Percentiles rank a stretch among this genome's conserved stretches.
Evolutionary conservation across 2,797 vertebrate species (phyloP).

Genomic region (Channallabes apus): DNA sequence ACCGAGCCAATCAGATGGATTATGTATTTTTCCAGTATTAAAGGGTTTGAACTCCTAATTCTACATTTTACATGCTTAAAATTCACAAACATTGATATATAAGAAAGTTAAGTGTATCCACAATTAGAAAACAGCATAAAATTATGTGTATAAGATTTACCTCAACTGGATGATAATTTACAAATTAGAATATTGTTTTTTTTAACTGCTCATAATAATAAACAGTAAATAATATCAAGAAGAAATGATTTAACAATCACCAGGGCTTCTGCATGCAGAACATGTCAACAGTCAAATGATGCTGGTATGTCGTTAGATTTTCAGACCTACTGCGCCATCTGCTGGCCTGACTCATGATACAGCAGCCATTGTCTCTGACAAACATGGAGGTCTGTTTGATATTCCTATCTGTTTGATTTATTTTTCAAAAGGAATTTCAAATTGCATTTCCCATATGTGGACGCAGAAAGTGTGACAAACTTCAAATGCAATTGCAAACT

Average conservation of each 20-base stretch:
- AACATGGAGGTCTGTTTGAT: background rate
- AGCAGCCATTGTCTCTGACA: background rate
- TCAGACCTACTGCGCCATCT: conserved; percentile 30
- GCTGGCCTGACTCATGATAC: conserved; percentile 12
- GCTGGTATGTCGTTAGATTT: background rate
- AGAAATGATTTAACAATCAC: background rate
- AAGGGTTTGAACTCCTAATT: background rate
- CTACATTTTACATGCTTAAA: background rate
- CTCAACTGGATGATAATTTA: background rate
- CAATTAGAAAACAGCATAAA: background rate
- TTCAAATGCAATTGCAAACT: too few species aligned
- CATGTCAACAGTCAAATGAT: background rate
- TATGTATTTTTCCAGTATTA: background rate
- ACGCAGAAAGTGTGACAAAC: too few species aligned
- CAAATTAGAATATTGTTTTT: too few species aligned
- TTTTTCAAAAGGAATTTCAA: too few species aligned
- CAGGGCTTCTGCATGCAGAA: background rate
- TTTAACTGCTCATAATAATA: too few species aligned
- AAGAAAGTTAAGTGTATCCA: background rate
- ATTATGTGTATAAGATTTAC: background rate
- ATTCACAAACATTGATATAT: background rate
- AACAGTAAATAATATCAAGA: background rate
- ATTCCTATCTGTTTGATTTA: too few species aligned
- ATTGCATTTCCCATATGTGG: too few species aligned
- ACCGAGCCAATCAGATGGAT: background rate